Evolutionary conservation across 2,113 vertebrate species (phyloP).

Genomic region (Nothoprocta pentlandii): DNA sequence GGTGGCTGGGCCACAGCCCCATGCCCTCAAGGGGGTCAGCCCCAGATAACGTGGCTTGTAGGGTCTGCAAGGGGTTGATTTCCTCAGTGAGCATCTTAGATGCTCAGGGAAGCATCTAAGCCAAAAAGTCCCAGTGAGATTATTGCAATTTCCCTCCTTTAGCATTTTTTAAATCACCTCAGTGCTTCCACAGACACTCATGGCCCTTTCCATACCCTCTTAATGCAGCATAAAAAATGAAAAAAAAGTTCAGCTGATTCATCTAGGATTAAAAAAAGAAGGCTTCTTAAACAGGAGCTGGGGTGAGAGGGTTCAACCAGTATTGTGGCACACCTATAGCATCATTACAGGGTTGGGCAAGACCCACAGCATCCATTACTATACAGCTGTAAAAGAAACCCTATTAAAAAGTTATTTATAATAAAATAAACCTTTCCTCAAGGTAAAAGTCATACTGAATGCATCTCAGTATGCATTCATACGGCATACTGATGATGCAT

Average conservation of each 20-base stretch:
- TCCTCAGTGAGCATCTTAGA: neutral
- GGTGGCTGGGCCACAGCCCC: neutral
- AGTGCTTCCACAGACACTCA: neutral
- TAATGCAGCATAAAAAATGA: neutral
- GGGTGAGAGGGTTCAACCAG: neutral
- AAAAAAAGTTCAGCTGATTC: neutral
- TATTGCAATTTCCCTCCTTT: neutral
- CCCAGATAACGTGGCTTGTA: too few species aligned
- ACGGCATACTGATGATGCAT: too few species aligned
- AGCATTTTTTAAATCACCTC: neutral
- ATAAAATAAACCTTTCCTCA: neutral
- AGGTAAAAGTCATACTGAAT: neutral
- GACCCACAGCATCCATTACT: neutral
- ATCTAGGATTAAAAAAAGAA: accelerated
- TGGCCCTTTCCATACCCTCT: neutral
- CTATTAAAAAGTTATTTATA: neutral
- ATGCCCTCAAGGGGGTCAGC: neutral
- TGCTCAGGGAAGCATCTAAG: neutral
- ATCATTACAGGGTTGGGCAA: neutral
- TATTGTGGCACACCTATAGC: too few species aligned
- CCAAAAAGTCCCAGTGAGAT: neutral
- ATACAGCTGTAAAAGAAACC: neutral
- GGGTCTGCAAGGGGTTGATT: neutral
- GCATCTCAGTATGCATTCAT: neutral
- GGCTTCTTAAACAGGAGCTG: neutral